phyloP scores from a whole-genome alignment of 1,140 invertebrate genomes.

The Amyelois transitella region DNA sequence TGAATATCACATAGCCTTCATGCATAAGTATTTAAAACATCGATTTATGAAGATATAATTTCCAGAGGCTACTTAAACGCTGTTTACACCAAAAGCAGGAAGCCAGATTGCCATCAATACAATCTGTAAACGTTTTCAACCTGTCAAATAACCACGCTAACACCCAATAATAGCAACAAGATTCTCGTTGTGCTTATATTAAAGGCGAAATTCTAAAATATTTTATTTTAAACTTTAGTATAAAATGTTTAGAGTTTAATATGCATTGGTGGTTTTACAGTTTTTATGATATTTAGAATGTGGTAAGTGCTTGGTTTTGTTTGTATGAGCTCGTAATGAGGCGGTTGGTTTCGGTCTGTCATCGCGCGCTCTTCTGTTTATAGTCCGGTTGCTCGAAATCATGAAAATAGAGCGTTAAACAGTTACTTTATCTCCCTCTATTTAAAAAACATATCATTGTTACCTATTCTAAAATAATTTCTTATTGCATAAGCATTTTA shows the following conservation, averaged over 20 bases:
- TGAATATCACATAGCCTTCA: too few species aligned
- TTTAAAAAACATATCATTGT: too few species aligned
- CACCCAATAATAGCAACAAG: slow-evolving; percentile 70
- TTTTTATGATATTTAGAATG: slow-evolving; percentile 61
- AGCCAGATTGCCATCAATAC: slow-evolving; percentile 69
- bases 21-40: not conserved
- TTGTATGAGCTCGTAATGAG: slow-evolving; percentile 59
- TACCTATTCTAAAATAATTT: too few species aligned
- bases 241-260: slow-evolving; percentile 24
- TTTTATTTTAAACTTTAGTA: not conserved
- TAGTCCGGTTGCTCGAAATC: slow-evolving; percentile 31
- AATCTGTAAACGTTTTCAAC: slow-evolving; percentile 73
- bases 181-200: slow-evolving; percentile 40
- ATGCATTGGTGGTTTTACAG: slow-evolving; percentile 18
- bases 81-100: slow-evolving; percentile 69
- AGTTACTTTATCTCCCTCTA: too few species aligned
- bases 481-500: too few species aligned
- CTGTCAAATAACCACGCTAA: slow-evolving; percentile 71
- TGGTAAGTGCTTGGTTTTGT: slow-evolving; percentile 40
- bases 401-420: too few species aligned
- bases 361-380: slow-evolving; percentile 56
- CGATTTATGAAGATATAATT: slow-evolving; percentile 33
- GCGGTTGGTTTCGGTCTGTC: slow-evolving; percentile 54
- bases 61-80: slow-evolving; percentile 36
- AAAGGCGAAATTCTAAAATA: not conserved